Evolutionary conservation across 2,888 invertebrate species (phyloP), one percentile per base, ranked within the genome.

Genomic region (Petrophora chlorosata): DNA sequence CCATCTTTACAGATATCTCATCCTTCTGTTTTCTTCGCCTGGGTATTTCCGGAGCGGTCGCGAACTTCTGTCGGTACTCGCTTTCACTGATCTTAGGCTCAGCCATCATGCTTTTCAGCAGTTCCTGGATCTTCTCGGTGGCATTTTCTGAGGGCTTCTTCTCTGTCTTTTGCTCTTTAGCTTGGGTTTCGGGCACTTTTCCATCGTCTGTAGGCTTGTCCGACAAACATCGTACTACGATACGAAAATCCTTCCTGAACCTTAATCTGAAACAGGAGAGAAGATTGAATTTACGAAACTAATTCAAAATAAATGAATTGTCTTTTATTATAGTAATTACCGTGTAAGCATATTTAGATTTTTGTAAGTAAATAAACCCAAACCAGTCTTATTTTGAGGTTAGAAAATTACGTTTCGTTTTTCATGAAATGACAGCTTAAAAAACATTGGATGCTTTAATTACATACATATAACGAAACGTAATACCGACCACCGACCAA

Each of bases 101-200:
- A 44, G 82, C 70, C 73, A 89, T 74, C 85, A 86, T 86, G 29
- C 77, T 76, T 60, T 88, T 88, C 0, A 91, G 56, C 3, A 91
- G 67, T 26, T 75, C 76, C 56, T 91, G 89, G 35, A 91, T 85
- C 62, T 85, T 90, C 35, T 86, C 83, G 7, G 79, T 82, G 22
- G 68, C 73, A 9, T 76, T 67, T 2, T 81, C 76, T 23, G 65
- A 47, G 5, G 54, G 10, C 17, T 67, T 65, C 22, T 73, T 69
- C 5, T 74, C 65, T 33, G 69, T 60, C 2, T 61, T 58, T 55
- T 61, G 33, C 1, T 50, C 38, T 51, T 59, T 72, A 3, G 54
- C 7, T 51, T 70, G 69, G 22, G 50, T 56, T 55, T 80, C 75
- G 5, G 70, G 61, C 12, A 44, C 13, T 53, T 81, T 82, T 3